Evolutionary conservation across 2,888 invertebrate genomes (phyloP), one percentile per base, ranked within the genome.

Genomic region (Dryocosmus kuriphilus): DNA sequence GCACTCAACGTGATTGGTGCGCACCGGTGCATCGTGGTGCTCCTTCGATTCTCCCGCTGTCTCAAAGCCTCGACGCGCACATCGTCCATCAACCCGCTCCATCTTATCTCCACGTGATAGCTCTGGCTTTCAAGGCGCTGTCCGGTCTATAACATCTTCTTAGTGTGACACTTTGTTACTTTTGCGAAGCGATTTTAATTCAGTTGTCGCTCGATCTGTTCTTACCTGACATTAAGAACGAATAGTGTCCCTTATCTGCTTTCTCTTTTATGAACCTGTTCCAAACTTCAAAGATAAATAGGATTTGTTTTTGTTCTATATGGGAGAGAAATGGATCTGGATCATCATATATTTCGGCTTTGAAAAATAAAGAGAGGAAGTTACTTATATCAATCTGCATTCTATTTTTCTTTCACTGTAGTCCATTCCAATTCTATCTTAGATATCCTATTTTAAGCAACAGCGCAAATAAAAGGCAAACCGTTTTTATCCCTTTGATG

Each of bases 1-100:
- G 89, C 90, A 90, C 90, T 90, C 89, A 88, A 85, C 85, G 88
- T 89, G 90, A 90, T 90, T 90, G 90, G 90, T 87, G 85, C 84
- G 84, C 85, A 83, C 79, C 79, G 80, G 83, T 84, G 81, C 83
- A 85, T 83, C 81, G 84, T 81, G 81, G 77, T 82, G 80, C 83
- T 82, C 55, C 2, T 16, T 78, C 55, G 74, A 76, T 77, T 78
- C 79, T 76, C 35, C 73, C 73, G 71, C 77, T 79, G 77, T 73
- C 76, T 75, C 30, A 22, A 55, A 38, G 55, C 62, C 61, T 63
- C 62, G 41, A 63, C 62, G 27, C 61, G 62, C 24, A 41, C 57
- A 38, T 51, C 65, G 22, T 32, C 80, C 79, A 75, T 81, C 46
- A 8, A 80, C 78, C 8, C 87, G 80, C 32, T 89, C 80, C 1